These are phyloP conservation scores for Odocoileus virginianus DNA, from an alignment of 2,113 vertebrate species.

Conservation along the genomic window DNA sequence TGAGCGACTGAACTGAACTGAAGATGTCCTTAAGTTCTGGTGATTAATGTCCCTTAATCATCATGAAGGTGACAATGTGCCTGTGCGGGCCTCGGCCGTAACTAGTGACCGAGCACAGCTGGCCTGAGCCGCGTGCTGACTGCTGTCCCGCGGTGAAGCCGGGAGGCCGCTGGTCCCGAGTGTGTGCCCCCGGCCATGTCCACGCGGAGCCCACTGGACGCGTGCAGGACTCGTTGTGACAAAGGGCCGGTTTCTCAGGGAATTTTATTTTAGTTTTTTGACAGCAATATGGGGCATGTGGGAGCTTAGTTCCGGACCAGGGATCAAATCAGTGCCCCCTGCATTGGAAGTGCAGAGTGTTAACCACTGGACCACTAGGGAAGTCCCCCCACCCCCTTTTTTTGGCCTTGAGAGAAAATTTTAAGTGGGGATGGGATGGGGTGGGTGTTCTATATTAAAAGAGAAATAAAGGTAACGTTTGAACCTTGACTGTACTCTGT, in stretches of 20 bases:
- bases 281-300: neutral
- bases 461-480: neutral
- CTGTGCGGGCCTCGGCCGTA: fast-evolving
- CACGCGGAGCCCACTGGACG: fast-evolving
- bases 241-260: too few relatives aligned
- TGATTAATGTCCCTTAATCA: neutral
- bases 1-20: too few relatives aligned
- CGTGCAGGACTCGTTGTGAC: fast-evolving
- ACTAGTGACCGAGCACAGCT: neutral
- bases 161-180: neutral
- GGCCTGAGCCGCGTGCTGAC: fast-evolving
- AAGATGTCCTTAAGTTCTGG: neutral
- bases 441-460: neutral
- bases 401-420: neutral
- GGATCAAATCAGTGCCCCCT: neutral
- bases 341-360: neutral
- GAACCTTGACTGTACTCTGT: neutral
- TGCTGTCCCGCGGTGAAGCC: fast-evolving
- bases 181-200: neutral
- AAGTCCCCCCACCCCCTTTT: neutral
- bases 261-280: neutral
- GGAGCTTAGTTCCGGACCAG: neutral
- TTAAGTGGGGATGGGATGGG: neutral
- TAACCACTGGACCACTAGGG: neutral
- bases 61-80: neutral